Base-by-base conservation (phyloP, 2,888 invertebrate species). In the Scrobipalpa costella region DNA sequence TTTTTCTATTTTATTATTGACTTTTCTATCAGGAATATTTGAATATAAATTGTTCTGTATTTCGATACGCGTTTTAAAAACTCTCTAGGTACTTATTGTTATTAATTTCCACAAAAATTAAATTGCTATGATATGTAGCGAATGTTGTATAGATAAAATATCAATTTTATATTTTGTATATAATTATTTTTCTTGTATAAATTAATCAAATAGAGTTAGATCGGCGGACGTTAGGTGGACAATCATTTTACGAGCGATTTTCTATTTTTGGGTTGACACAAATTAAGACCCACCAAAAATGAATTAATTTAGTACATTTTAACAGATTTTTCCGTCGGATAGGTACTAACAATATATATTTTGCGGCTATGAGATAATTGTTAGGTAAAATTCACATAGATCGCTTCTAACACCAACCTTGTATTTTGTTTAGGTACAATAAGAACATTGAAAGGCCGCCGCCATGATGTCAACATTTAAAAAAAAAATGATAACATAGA, bases 121-220 rank as follows among this genome's bases (percentile, higher is more conserved):
- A 75, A 76, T 80, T 81, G 81, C 80, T 79, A 71, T 61, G n/a
- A n/a, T 21, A 52, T 50, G 68, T 72, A 77, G 81, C 82, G 75
- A 81, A 84, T 79, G 80, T 85, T 87, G 85, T 85, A 84, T 81
- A 86, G 83, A 82, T 83, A 81, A 27, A 81, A 85, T 85, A 85
- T 87, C 85, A 84, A 86, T 86, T 88, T 87, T 85, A 86, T 89
- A 88, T 88, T 87, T 86, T 89, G 84, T 90, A 87, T 86, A 86
- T 85, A 86, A 85, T 85, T 85, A 75, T 85, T 86, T 84, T 86
- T 83, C 82, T 83, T 89, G 85, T 87, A 86, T 83, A 88, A 87
- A 86, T 79, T 84, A 85, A 85, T 86, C 82, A 85, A 27, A 85
- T 87, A 87, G 82, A 80, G 75, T 83, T 85, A 85, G 83, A 87